A percentile compares a stretch with the other conserved stretches of the same genome.
Evolutionary conservation across 2,797 vertebrate species (phyloP).

Genomic region (Mormyrops attenuatus): DNA sequence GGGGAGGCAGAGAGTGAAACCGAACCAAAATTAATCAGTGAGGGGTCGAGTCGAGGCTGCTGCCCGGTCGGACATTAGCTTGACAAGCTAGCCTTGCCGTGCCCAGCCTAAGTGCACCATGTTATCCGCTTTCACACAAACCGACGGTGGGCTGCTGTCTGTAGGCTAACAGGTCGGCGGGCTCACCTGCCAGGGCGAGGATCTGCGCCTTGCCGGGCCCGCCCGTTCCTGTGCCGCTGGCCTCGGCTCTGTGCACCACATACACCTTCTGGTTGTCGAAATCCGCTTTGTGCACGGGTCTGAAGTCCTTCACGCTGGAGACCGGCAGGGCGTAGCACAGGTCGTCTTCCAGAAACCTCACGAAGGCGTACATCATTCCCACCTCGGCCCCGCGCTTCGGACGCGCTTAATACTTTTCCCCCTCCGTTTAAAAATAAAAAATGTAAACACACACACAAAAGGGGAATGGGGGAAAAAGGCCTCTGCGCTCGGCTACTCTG

Average conservation of each 20-base stretch:
- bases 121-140: not conserved
- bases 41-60: not conserved
- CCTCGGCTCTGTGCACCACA: slow-evolving; percentile 82
- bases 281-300: slow-evolving; percentile 85
- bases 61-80: not conserved
- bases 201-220: slow-evolving; percentile 88
- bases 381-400: slow-evolving; percentile 60
- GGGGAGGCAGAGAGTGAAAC: not conserved
- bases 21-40: not conserved
- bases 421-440: slow-evolving; percentile 67
- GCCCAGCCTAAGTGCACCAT: too few relatives aligned
- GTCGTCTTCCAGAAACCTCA: slow-evolving; percentile 94
- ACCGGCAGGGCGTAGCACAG: slow-evolving; percentile 89
- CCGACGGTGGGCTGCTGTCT: not conserved
- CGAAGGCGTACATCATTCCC: slow-evolving; percentile 90
- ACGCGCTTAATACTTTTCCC: slow-evolving; percentile 68
- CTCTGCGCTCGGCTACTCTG: slow-evolving; percentile 80
- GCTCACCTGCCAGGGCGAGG: slow-evolving; percentile 94
- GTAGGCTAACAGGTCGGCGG: not conserved
- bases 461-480: slow-evolving; percentile 49
- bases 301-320: slow-evolving; percentile 85
- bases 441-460: slow-evolving; percentile 59
- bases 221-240: slow-evolving; percentile 72
- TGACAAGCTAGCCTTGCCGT: not conserved
- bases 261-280: slow-evolving; percentile 98